Base-by-base conservation (phyloP, 2,113 vertebrate genomes). In the Leuciscus idus region DNA sequence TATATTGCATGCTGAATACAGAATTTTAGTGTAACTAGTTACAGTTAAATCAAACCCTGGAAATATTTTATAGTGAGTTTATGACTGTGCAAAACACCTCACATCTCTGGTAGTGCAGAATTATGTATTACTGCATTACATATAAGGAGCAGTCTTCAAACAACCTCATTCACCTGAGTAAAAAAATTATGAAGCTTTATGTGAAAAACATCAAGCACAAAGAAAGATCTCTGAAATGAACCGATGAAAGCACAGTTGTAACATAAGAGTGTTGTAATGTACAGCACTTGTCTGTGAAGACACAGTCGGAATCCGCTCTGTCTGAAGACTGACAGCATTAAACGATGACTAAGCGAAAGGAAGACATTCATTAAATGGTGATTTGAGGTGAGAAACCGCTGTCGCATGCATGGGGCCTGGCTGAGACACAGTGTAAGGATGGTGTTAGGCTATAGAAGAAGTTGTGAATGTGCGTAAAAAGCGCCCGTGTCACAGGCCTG, bases 111-210 rank as follows among this genome's bases (percentile, higher is more conserved):
- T 43, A 43, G 72, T 9, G 72, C 21, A 48, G 23, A 74, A 48
- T 48, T 15, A 74, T 74, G 36, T 74, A 46, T 74, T 39, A n/a
- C 72, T 55, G 74, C 48, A n/a, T 79, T 79, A 79, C 7, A 79
- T 79, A 4, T 57, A 57, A 19, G 9, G 43, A 74, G 8, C 39
- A 74, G 15, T 17, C 7, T 28, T 76, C 73, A 76, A 15, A 59
- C 8, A 79, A 23, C 48, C 28, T 79, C 30, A 52, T 39, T 79
- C 28, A 36, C 6, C 0, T 11, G 19, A 23, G 19, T 13, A 33
- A 79, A 79, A 36, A 21, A 33, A 28, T 10, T 48, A 48, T 48
- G 15, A 79, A 39, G 19, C 21, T 52, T 36, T 26, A 48, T 1
- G 0, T 28, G 73, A 75, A 75, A 6, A 12, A 79, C 77, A 43